Percentiles rank a stretch among this genome's conserved stretches.
Evolutionary conservation across 2,797 vertebrate genomes (phyloP).

Genomic region (Nasua narica): DNA sequence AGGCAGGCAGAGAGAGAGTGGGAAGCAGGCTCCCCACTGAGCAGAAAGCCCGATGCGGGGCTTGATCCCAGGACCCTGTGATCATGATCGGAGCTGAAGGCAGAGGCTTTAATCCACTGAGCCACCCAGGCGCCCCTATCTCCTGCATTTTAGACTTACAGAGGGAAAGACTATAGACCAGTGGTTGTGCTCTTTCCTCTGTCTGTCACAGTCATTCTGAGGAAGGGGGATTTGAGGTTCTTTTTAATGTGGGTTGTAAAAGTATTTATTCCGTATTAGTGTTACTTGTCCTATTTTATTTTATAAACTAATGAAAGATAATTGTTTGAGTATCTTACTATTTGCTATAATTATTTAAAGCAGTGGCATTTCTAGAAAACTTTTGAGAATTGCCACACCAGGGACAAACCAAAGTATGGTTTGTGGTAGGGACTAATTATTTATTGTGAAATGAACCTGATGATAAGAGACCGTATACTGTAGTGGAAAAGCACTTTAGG

Average conservation of each 20-base stretch:
- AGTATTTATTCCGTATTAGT: neutral
- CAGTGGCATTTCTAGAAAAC: neutral
- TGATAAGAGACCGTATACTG: neutral
- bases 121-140: neutral
- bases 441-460: neutral
- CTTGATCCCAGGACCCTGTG: too few species aligned
- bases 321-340: neutral
- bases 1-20: too few species aligned
- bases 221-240: neutral
- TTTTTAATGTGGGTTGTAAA: neutral
- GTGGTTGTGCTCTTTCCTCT: neutral
- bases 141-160: neutral
- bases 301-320: conserved; percentile 28
- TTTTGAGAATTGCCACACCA: neutral
- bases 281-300: neutral
- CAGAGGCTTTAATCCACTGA: too few species aligned
- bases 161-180: neutral
- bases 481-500: neutral
- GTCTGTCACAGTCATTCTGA: neutral
- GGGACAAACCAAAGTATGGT: neutral
- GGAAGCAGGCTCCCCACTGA: too few species aligned
- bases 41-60: too few species aligned
- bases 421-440: neutral
- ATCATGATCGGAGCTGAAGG: too few species aligned
- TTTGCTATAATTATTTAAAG: neutral